Percentiles rank a stretch among this genome's conserved stretches.
phyloP scores from a whole-genome alignment of 2,888 invertebrate species.

The Habrosyne pyritoides region DNA sequence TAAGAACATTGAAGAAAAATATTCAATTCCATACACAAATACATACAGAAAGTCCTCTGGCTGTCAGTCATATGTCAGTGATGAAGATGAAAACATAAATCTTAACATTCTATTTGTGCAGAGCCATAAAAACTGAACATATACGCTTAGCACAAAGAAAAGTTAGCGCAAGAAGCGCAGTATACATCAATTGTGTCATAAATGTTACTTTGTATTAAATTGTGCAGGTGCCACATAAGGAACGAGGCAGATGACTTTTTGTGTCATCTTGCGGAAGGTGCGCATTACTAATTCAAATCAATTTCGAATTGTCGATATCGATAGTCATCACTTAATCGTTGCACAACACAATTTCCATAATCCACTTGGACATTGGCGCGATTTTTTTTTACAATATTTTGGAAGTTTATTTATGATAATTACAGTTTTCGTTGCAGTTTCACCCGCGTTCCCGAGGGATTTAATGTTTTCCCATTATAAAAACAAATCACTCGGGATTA shows the following conservation, averaged over 20 bases:
- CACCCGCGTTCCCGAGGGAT: no score
- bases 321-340: not conserved
- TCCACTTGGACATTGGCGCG: not conserved
- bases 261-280: not conserved
- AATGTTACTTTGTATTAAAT: not conserved
- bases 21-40: constrained; percentile 7
- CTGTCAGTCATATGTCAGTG: constrained; percentile 33
- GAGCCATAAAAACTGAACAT: constrained; percentile 21
- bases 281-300: not conserved
- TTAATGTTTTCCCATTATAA: no score
- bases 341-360: not conserved
- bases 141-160: constrained; percentile 15
- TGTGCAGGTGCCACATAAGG: not conserved
- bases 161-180: not conserved
- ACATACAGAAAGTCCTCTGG: no score
- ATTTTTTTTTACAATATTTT: no score
- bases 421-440: no score
- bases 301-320: not conserved
- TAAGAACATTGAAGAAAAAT: not conserved
- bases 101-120: constrained; percentile 28
- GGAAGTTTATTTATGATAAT: no score
- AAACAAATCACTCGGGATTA: no score
- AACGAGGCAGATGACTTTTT: not conserved
- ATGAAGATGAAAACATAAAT: constrained; percentile 35
- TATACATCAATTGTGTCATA: not conserved